A percentile compares a stretch with the other conserved stretches of the same genome.
These are phyloP conservation scores for Tetanocera ferruginea DNA, from an alignment of 2,888 invertebrate species.

Conservation along the genomic window DNA sequence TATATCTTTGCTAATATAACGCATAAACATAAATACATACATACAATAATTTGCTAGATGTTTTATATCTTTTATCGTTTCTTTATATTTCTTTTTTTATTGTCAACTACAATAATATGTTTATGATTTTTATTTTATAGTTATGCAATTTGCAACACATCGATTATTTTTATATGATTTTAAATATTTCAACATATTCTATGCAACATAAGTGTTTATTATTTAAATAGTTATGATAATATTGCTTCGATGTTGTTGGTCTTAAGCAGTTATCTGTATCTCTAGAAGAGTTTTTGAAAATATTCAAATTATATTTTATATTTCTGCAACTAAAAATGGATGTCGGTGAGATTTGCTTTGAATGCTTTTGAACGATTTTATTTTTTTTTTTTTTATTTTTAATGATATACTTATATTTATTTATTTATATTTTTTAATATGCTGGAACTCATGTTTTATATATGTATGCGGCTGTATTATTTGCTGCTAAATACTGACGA, in stretches of 20 bases:
- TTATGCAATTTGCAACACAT: conserved; percentile 15
- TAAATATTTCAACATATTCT: conserved; percentile 2
- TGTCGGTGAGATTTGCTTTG: no score
- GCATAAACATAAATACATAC: background rate
- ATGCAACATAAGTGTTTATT: conserved; percentile 22
- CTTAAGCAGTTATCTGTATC: conserved; percentile 22
- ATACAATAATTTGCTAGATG: background rate
- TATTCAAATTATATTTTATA: background rate
- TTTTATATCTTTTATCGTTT: background rate
- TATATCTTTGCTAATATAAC: background rate
- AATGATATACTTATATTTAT: background rate
- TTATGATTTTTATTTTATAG: background rate
- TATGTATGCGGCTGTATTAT: background rate
- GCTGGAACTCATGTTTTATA: conserved; percentile 19
- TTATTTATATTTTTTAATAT: conserved; percentile 14
- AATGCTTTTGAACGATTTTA: background rate
- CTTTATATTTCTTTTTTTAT: background rate
- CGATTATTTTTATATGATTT: background rate
- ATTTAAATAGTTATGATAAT: conserved; percentile 27
- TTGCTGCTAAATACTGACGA: background rate
- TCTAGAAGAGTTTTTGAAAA: conserved; percentile 1
- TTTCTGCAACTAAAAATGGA: no score
- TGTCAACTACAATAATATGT: conserved; percentile 25
- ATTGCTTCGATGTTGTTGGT: conserved; percentile 41
- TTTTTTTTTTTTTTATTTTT: background rate